Evolutionary conservation across 2,113 vertebrate species (phyloP).

Genomic region (Regulus satrapa): DNA sequence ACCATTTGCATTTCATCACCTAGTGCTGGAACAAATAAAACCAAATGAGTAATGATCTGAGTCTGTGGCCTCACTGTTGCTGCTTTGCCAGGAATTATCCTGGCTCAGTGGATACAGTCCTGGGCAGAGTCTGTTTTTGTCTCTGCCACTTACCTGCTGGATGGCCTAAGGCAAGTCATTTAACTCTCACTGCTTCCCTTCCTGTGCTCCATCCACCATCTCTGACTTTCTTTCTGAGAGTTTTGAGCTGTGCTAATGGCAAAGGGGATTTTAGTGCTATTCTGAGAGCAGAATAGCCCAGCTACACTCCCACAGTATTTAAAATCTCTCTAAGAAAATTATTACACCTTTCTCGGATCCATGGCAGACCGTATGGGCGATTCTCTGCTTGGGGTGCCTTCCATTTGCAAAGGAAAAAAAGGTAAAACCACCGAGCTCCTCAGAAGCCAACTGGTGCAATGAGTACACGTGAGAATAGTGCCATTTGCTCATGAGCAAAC

Average conservation of each 20-base stretch:
- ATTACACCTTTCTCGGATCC: neutral
- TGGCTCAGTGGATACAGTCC: neutral
- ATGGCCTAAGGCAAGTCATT: neutral
- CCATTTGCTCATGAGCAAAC: conserved; percentile 38
- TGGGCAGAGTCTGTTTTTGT: neutral
- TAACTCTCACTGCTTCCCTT: neutral
- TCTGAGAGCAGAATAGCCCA: neutral
- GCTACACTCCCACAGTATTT: neutral
- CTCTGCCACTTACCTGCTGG: conserved; percentile 24
- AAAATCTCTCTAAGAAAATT: neutral
- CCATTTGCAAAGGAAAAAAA: neutral
- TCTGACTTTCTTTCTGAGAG: neutral
- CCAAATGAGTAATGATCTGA: conserved; percentile 33
- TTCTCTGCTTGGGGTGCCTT: neutral
- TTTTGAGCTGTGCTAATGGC: neutral
- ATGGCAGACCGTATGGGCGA: rapidly evolving
- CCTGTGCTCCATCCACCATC: neutral
- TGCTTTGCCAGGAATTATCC: conserved; percentile 34
- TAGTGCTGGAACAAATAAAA: conserved; percentile 42
- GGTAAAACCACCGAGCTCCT: neutral
- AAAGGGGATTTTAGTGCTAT: neutral
- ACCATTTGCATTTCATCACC: conserved; percentile 57
- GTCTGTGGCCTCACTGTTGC: neutral
- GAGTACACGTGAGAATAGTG: conserved; percentile 1
- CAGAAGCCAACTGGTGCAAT: neutral